phyloP scores from a whole-genome alignment of 2,797 vertebrate species.

The Chromis chromis region DNA sequence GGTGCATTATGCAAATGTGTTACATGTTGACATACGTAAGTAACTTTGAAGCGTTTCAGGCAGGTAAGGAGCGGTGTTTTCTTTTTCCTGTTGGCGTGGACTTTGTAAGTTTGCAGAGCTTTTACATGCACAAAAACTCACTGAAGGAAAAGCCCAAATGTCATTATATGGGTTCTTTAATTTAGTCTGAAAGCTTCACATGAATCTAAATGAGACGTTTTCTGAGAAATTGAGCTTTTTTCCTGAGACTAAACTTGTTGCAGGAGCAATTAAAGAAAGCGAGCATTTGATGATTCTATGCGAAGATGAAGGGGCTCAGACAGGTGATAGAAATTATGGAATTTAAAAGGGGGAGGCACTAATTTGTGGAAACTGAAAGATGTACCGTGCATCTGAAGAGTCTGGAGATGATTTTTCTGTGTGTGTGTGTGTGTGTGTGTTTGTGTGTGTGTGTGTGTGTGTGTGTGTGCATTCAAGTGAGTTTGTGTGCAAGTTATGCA shows the following conservation, averaged over 20 bases:
- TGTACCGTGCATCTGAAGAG: conserved; percentile 1
- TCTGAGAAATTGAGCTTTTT: conserved; percentile 36
- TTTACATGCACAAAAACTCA: too few species aligned
- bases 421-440: conserved; percentile 11
- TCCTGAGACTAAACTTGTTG: conserved; percentile 30
- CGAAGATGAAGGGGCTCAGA: conserved; percentile 38
- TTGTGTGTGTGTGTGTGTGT: background rate
- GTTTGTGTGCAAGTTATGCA: background rate
- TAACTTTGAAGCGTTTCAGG: too few species aligned
- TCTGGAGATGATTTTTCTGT: conserved; percentile 16
- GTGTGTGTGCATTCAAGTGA: background rate
- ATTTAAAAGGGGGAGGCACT: conserved; percentile 23
- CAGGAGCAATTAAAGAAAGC: conserved; percentile 13
- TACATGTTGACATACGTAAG: too few species aligned
- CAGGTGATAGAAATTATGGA: conserved; percentile 35
- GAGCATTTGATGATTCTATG: conserved; percentile 43
- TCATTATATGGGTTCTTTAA: background rate
- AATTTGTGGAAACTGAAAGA: conserved; percentile 24
- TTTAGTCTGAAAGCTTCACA: conserved; percentile 14
- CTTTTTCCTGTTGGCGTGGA: too few species aligned
- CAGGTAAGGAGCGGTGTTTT: too few species aligned
- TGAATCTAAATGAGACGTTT: conserved; percentile 42
- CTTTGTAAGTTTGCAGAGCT: too few species aligned
- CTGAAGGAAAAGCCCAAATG: too few species aligned
- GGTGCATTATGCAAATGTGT: too few species aligned